Evolutionary conservation across 2,888 invertebrate species (phyloP).

Genomic region (Oscheius myriophilus): DNA sequence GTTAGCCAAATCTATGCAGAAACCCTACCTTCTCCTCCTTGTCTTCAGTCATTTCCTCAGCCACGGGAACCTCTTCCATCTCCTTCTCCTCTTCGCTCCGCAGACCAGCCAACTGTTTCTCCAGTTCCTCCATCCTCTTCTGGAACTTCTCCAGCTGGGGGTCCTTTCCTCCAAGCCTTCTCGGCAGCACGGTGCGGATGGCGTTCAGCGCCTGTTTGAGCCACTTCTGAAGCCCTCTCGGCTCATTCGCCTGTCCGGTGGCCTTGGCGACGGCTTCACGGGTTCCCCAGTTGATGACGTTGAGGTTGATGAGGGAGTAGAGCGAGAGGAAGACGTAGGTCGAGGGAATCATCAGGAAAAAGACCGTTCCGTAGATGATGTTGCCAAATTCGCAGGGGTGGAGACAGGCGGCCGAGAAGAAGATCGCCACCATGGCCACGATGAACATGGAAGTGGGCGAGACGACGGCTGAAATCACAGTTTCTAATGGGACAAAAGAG

Average conservation of each 20-base stretch:
- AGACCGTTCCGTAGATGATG: conserved; percentile 75
- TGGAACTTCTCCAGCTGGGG: conserved; percentile 35
- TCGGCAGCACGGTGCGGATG: conserved; percentile 13
- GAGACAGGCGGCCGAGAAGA: conserved; percentile 76
- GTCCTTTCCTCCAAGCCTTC: conserved; percentile 33
- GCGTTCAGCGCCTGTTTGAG: conserved; percentile 6
- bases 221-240: conserved; percentile 35
- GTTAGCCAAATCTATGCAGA: neutral
- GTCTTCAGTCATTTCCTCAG: neutral
- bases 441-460: conserved; percentile 88
- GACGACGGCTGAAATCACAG: conserved; percentile 75
- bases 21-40: neutral
- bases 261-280: conserved; percentile 78
- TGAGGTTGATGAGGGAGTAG: conserved; percentile 90
- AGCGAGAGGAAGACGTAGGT: conserved; percentile 92
- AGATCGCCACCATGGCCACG: conserved; percentile 79
- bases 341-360: conserved; percentile 90
- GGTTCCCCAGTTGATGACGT: conserved; percentile 93
- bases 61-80: neutral
- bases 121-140: conserved; percentile 20
- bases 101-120: conserved; percentile 4
- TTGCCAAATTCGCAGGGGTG: conserved; percentile 77
- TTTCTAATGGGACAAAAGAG: neutral
- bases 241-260: conserved; percentile 53
- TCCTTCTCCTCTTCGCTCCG: conserved; percentile 23